phyloP scores from a whole-genome alignment of 2,113 vertebrate genomes.

The Sturnira hondurensis region DNA sequence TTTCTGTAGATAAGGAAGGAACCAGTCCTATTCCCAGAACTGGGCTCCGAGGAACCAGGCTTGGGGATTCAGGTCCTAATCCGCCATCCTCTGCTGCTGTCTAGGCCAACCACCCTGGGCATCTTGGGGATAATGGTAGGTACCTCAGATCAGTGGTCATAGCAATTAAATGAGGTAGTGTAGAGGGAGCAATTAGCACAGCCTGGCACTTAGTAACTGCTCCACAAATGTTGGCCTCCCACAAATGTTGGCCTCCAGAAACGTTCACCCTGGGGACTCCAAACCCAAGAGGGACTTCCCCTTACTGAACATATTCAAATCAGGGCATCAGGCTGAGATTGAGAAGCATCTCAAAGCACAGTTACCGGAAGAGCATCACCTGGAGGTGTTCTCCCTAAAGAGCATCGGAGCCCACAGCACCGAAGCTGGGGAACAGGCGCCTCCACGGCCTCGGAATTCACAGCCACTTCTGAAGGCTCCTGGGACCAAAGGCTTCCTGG shows the following conservation, averaged over 20 bases:
- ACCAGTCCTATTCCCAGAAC: not conserved
- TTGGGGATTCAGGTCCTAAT: too few relatives aligned
- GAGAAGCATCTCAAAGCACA: not conserved
- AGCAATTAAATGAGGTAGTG: rapidly evolving
- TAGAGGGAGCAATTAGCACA: not conserved
- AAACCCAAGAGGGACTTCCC: not conserved
- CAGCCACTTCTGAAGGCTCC: not conserved
- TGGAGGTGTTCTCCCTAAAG: not conserved
- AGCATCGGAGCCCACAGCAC: not conserved
- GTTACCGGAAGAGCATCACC: not conserved
- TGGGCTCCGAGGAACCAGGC: not conserved
- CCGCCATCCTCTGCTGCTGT: not conserved
- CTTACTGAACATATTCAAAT: not conserved
- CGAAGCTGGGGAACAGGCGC: not conserved
- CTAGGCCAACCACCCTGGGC: not conserved
- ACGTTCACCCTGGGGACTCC: not conserved
- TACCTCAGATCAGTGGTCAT: not conserved
- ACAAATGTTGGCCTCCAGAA: not conserved
- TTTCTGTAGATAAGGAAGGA: not conserved
- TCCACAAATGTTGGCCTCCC: not conserved
- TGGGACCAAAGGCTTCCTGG: not conserved
- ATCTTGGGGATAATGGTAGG: not conserved
- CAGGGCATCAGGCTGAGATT: not conserved
- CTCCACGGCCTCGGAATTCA: not conserved
- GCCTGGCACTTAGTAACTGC: not conserved